Conservation (phyloP, 2,888 invertebrate genomes). For the Bedellia somnulentella region DNA sequence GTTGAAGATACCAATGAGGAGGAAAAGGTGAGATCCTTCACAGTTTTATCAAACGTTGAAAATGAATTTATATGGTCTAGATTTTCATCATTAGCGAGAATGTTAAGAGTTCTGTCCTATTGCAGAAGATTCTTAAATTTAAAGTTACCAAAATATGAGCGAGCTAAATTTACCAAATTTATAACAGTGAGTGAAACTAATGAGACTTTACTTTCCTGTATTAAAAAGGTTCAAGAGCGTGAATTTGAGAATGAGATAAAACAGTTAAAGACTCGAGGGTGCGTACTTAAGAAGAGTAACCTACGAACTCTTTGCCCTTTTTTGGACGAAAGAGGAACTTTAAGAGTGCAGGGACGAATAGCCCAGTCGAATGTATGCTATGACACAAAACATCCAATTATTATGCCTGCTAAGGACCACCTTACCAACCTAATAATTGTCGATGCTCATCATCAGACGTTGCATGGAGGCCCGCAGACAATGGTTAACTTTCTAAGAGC, state of each 20-base stretch:
- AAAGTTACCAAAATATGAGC: not conserved
- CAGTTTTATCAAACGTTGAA: not conserved
- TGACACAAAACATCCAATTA: constrained; percentile 10
- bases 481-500: constrained; percentile 9
- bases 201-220: not conserved
- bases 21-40: too few species aligned
- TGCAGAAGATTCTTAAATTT: constrained; percentile 3
- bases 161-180: not conserved
- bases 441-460: constrained; percentile 10
- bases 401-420: constrained; percentile 7
- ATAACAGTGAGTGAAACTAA: constrained; percentile 1
- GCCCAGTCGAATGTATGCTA: too few species aligned
- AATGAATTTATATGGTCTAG: constrained; percentile 2
- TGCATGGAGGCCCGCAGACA: constrained; percentile 13
- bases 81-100: constrained; percentile 4
- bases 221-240: constrained; percentile 1
- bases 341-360: too few species aligned
- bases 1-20: too few species aligned
- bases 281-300: not conserved
- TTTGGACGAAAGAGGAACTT: too few species aligned
- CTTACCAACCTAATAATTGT: constrained; percentile 8
- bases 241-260: not conserved
- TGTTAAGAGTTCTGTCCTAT: constrained; percentile 3
- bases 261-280: not conserved
- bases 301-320: too few species aligned